Conservation (phyloP, 2,797 vertebrate species). For the Botia almorhae region DNA sequence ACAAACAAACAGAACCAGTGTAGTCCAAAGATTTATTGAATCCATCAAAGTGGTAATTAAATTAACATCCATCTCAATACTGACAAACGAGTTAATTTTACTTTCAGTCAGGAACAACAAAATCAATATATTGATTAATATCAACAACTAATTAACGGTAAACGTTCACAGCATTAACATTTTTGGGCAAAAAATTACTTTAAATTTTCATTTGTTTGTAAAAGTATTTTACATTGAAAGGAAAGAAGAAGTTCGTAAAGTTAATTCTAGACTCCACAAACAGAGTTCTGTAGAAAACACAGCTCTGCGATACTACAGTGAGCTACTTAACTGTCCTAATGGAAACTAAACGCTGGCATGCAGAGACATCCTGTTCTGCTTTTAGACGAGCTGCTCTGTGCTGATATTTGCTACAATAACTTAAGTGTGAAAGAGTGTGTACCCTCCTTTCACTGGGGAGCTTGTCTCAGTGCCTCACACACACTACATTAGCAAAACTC, state of each 20-base stretch:
- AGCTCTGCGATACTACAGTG: too few species aligned
- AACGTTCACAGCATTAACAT: too few species aligned
- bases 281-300: not conserved
- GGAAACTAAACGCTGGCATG: slow-evolving; percentile 13
- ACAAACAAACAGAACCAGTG: not conserved
- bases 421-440: slow-evolving; percentile 14
- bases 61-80: too few species aligned
- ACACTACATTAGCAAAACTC: slow-evolving; percentile 40
- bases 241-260: too few species aligned
- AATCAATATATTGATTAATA: too few species aligned
- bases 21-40: not conserved
- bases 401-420: slow-evolving; percentile 9
- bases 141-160: too few species aligned
- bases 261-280: not conserved
- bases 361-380: not conserved
- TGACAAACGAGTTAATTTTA: too few species aligned
- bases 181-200: too few species aligned
- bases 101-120: too few species aligned
- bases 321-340: not conserved
- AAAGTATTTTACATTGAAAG: too few species aligned
- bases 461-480: slow-evolving; percentile 34
- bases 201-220: too few species aligned
- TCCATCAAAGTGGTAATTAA: too few species aligned
- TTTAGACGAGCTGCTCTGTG: not conserved
- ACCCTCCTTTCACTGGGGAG: slow-evolving; percentile 26